Evolutionary conservation across 2,113 vertebrate genomes (phyloP).

Genomic region (Balaeniceps rex): DNA sequence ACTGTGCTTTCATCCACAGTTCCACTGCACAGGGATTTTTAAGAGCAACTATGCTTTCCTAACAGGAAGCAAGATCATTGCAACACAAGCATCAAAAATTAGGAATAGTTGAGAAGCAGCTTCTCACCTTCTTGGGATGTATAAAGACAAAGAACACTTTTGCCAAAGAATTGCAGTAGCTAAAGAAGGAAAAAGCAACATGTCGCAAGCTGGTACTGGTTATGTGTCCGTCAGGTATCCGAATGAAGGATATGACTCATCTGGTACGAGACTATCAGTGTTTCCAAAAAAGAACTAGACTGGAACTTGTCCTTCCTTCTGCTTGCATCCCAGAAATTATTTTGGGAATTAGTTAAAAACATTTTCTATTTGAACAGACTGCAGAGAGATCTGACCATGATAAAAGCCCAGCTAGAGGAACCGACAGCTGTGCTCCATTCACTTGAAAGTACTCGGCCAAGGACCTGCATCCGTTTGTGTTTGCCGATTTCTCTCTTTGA

Average conservation of each 20-base stretch:
- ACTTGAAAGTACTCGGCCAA: neutral
- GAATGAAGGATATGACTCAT: neutral
- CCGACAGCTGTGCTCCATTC: neutral
- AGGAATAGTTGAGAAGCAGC: neutral
- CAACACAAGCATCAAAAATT: neutral
- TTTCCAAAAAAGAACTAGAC: neutral
- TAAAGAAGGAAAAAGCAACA: neutral
- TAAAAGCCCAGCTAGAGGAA: neutral
- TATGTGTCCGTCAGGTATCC: neutral
- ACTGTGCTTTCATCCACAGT: neutral
- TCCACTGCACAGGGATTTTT: neutral
- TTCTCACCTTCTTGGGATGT: neutral
- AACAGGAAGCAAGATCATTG: neutral
- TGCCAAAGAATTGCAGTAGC: neutral
- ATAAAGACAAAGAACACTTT: neutral
- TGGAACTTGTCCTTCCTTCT: neutral
- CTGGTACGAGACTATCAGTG: accelerated
- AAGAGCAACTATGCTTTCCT: neutral
- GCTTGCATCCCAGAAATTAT: neutral
- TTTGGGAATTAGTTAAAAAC: neutral
- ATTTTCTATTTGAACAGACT: neutral
- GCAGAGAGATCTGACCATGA: neutral
- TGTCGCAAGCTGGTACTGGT: neutral
- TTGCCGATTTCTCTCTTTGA: neutral
- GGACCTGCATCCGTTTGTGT: no score